These are phyloP conservation scores for Sebastolobus altivelis DNA, from an alignment of 2,797 vertebrate genomes.

Conservation along the genomic window DNA sequence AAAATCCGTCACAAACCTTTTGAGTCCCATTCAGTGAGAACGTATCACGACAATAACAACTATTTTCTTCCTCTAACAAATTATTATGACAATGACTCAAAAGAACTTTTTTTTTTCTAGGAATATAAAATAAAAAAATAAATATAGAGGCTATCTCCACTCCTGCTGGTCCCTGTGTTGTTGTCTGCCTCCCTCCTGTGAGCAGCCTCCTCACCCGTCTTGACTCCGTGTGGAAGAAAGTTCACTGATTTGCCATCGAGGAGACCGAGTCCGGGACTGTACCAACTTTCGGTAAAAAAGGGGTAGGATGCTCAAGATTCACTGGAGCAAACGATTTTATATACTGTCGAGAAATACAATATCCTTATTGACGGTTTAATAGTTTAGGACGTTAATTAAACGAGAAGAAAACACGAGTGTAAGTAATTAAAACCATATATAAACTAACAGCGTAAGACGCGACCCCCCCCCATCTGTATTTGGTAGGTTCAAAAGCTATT, in stretches of 20 bases:
- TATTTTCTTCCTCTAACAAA: background rate
- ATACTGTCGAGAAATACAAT: accelerated
- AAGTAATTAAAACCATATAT: background rate
- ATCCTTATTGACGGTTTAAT: accelerated
- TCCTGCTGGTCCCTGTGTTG: background rate
- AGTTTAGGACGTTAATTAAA: accelerated
- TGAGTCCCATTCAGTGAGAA: conserved; percentile 71
- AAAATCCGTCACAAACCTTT: conserved; percentile 70
- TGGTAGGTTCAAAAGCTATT: conserved; percentile 61
- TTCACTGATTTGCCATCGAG: conserved; percentile 67
- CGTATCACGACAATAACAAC: background rate
- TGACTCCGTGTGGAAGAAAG: conserved; percentile 62
- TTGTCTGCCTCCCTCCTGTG: conserved; percentile 15
- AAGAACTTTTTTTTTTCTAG: background rate
- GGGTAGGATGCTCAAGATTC: background rate
- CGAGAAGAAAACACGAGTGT: background rate
- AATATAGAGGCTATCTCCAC: background rate
- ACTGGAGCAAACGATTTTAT: background rate
- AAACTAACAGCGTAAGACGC: accelerated
- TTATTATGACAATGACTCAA: background rate
- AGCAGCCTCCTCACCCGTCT: conserved; percentile 8
- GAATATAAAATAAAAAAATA: background rate
- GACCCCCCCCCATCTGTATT: conserved; percentile 1
- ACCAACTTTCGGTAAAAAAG: conserved; percentile 52
- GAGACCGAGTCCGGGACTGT: conserved; percentile 55